These are phyloP conservation scores for cattle (Bos taurus) DNA, from an alignment of 2,113 vertebrate genomes.

Conservation along the genomic window DNA sequence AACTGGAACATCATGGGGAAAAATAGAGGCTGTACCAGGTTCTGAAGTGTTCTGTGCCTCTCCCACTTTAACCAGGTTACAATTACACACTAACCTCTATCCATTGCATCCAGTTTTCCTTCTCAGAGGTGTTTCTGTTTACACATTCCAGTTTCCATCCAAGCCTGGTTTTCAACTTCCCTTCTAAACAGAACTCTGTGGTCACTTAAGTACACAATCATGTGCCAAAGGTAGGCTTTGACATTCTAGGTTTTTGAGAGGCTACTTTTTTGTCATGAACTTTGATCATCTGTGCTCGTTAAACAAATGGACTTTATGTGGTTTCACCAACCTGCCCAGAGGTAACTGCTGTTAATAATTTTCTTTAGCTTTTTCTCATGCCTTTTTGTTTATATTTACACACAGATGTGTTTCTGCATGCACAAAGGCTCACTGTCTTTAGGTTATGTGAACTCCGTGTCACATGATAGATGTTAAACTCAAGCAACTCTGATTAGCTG, in stretches of 20 bases:
- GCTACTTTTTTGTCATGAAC: neutral
- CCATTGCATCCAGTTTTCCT: neutral
- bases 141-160: neutral
- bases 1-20: neutral
- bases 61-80: neutral
- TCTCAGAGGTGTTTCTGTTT: neutral
- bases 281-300: neutral
- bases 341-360: neutral
- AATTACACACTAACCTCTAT: neutral
- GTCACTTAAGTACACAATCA: neutral
- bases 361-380: neutral
- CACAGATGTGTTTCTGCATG: neutral
- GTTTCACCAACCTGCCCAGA: neutral
- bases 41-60: neutral
- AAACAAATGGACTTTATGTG: neutral
- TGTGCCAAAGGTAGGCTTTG: neutral
- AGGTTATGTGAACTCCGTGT: neutral
- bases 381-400: neutral
- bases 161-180: neutral
- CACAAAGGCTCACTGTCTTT: neutral
- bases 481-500: neutral
- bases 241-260: neutral
- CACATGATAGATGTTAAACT: neutral
- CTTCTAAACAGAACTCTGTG: neutral
- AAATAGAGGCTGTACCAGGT: neutral